Base-by-base conservation (phyloP, 2,888 invertebrate species). In the Eupsilia transversa region DNA sequence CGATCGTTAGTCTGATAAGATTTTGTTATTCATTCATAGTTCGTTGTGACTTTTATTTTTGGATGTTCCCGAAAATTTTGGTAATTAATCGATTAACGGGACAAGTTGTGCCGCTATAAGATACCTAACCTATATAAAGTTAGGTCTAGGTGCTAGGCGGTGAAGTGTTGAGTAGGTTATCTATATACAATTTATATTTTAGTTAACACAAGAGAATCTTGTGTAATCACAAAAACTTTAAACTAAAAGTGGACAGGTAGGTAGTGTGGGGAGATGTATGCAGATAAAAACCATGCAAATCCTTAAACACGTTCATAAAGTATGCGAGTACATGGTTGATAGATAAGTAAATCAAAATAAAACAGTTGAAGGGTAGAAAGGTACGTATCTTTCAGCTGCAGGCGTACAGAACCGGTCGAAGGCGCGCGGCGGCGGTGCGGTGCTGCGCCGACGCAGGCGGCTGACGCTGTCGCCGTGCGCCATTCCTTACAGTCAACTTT, bases 301-400 rank as follows among this genome's bases (percentile, higher is more conserved):
- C 87, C 85, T 86, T 86, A 87, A 88, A 90, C 89, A 87, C 85
- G 89, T 88, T 88, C 87, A 88, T 90, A 91, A 90, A 90, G 88
- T 90, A 90, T 89, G 89, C 89, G 74, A 81, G 86, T 89, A 91
- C 89, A 88, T 80, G 88, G 79, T 89, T 90, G 93, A 93, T 94
- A 94, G 93, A 93, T 93, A 94, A 93, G 93, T 93, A 95, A 96
- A 96, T 95, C 96, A 96, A 96, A 96, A 96, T 96, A 95, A 96
- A 95, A 94, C 93, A 92, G 90, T 92, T 88, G 91, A 91, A 92
- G 91, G 90, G 91, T 91, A 91, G 90, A 70, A 46, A 46, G 46
- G 23, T 82, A 79, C 68, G 89, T 90, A 90, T 87, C 92, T 92
- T 93, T 95, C 96, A 96, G 96, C 94, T 96, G 96, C 94, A 85